phyloP scores from a whole-genome alignment of 2,888 invertebrate species.

The Aelia acuminata region DNA sequence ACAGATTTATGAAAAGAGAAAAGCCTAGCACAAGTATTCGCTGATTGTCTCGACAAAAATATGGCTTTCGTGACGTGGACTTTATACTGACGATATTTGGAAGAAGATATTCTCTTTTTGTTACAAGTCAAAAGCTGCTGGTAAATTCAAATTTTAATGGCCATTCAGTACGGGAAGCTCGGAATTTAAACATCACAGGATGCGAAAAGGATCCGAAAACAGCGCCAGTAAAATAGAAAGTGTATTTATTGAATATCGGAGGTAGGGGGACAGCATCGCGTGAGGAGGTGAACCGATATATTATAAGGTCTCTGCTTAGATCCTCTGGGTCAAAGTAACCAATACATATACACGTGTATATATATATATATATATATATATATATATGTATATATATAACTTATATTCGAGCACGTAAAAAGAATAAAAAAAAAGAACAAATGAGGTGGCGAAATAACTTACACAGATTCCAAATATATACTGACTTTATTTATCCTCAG shows the following conservation, averaged over 20 bases:
- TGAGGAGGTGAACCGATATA: background rate
- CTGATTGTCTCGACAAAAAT: background rate
- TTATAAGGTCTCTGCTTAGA: background rate
- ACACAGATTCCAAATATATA: too few relatives aligned
- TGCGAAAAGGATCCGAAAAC: background rate
- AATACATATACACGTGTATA: background rate
- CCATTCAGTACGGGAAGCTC: background rate
- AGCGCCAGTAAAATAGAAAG: background rate
- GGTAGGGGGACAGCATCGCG: background rate
- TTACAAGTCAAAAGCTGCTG: background rate
- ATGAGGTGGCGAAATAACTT: too few relatives aligned
- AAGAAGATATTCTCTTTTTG: background rate
- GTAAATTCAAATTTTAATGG: conserved; percentile 32
- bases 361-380: background rate
- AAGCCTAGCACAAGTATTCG: background rate
- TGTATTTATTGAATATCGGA: conserved; percentile 29
- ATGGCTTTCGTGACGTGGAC: background rate
- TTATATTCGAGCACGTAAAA: too few relatives aligned
- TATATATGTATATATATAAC: background rate
- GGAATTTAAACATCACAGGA: conserved; percentile 11
- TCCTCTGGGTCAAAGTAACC: background rate
- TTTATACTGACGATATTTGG: background rate
- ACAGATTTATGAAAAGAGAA: background rate
- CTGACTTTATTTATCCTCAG: too few relatives aligned
- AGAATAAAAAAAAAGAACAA: too few relatives aligned